phyloP scores from a whole-genome alignment of 2,888 invertebrate genomes.

The Papilio gigon region DNA sequence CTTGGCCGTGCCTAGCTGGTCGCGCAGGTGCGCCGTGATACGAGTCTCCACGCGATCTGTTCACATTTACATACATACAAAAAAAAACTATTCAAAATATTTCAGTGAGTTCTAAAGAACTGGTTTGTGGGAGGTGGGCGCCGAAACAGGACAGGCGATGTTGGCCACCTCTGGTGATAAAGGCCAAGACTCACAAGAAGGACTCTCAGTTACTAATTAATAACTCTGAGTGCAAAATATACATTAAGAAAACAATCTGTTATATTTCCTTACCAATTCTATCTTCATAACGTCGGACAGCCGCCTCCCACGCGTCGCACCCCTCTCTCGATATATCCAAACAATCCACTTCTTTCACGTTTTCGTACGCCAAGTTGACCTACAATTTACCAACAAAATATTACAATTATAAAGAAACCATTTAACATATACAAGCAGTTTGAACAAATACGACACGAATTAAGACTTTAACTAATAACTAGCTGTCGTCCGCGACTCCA shows the following conservation, averaged over 20 bases:
- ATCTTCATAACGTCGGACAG: conserved; percentile 98
- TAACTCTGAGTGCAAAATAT: no score
- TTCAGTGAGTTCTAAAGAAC: no score
- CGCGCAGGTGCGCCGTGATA: conserved; percentile 97
- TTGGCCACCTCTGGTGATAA: no score
- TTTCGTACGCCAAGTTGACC: conserved; percentile 97
- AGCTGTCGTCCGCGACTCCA: no score
- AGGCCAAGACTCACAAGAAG: no score
- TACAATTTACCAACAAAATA: conserved; percentile 42
- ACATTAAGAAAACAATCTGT: not conserved
- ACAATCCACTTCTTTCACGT: conserved; percentile 99
- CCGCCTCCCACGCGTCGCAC: conserved; percentile 98
- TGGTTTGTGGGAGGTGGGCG: no score
- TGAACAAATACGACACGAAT: no score
- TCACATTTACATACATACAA: not conserved
- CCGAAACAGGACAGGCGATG: no score
- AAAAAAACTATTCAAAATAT: no score
- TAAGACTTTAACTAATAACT: no score
- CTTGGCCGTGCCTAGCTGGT: conserved; percentile 98
- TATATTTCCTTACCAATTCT: conserved; percentile 86
- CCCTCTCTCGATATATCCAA: conserved; percentile 98
- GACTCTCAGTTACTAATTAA: no score
- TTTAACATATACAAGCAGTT: no score
- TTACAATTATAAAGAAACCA: not conserved
- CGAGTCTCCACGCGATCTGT: conserved; percentile 96